A percentile compares a stretch with the other conserved stretches of the same genome.
Conservation (phyloP, 2,113 vertebrate species). For the Xiphophorus maculatus region DNA sequence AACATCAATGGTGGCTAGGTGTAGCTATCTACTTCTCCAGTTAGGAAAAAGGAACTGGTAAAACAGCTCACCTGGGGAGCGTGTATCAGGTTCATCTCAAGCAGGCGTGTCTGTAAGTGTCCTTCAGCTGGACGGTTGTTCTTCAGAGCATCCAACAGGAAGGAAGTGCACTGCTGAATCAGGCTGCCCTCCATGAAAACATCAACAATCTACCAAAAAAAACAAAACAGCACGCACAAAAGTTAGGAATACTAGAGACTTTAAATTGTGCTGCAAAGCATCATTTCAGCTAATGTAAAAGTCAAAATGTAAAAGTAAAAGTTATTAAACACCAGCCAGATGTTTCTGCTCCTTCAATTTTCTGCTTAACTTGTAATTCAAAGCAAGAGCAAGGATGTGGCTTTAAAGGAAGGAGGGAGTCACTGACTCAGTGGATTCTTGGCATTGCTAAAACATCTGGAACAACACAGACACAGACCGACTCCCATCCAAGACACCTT, state of each 20-base stretch:
- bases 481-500: slow-evolving; percentile 50
- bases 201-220: slow-evolving; percentile 87
- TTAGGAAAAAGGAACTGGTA: background rate
- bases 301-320: slow-evolving; percentile 6
- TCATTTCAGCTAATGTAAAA: slow-evolving; percentile 5
- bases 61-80: slow-evolving; percentile 85
- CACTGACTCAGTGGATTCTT: slow-evolving; percentile 67
- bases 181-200: slow-evolving; percentile 95
- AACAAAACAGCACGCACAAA: background rate
- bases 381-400: slow-evolving; percentile 43
- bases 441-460: slow-evolving; percentile 74
- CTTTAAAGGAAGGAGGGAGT: slow-evolving; percentile 35
- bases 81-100: slow-evolving; percentile 95
- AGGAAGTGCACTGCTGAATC: slow-evolving; percentile 94
- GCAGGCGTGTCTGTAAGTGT: slow-evolving; percentile 89
- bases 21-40: background rate
- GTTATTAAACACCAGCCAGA: slow-evolving; percentile 38
- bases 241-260: background rate
- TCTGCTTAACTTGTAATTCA: slow-evolving; percentile 12
- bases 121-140: slow-evolving; percentile 89
- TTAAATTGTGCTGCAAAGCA: background rate
- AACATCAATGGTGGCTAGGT: background rate
- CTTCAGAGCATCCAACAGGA: slow-evolving; percentile 90
- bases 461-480: slow-evolving; percentile 63
- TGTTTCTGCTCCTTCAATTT: slow-evolving; percentile 37